Evolutionary conservation across 2,888 invertebrate species (phyloP).

Genomic region (Brenthis hecate): DNA sequence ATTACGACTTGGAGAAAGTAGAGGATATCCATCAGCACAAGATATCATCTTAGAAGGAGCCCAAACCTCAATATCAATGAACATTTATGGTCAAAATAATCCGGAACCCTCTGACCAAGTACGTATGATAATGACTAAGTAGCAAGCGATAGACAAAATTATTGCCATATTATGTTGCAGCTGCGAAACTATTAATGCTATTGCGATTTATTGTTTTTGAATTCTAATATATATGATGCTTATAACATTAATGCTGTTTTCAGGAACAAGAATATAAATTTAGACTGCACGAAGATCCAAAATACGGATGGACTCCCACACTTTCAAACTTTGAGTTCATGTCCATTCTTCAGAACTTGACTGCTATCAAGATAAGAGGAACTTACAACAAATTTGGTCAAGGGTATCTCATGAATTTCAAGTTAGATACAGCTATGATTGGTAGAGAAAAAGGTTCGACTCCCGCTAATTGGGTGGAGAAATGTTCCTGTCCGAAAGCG

Average conservation of each 20-base stretch:
- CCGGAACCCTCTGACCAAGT: conserved; percentile 88
- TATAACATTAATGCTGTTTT: conserved; percentile 44
- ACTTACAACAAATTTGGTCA: conserved; percentile 92
- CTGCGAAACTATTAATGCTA: conserved; percentile 30
- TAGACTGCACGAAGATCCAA: conserved; percentile 94
- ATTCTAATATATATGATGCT: not conserved
- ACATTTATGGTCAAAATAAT: conserved; percentile 96
- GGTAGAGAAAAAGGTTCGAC: conserved; percentile 85
- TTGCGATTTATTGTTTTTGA: conserved; percentile 7
- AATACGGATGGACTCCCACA: conserved; percentile 97
- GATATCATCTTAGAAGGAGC: conserved; percentile 96
- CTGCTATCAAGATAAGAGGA: conserved; percentile 95
- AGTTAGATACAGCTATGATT: conserved; percentile 92
- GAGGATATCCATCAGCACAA: conserved; percentile 90
- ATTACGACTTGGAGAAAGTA: conserved; percentile 91
- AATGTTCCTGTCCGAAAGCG: conserved; percentile 93
- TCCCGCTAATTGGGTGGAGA: conserved; percentile 96
- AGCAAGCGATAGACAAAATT: conserved; percentile 32
- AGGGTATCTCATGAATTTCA: conserved; percentile 95
- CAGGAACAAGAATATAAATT: conserved; percentile 91
- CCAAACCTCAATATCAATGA: conserved; percentile 90
- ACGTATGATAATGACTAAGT: conserved; percentile 36
- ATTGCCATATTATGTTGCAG: conserved; percentile 22
- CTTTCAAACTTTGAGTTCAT: conserved; percentile 94
- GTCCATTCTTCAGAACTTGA: conserved; percentile 95